phyloP scores from a whole-genome alignment of 2,888 invertebrate genomes.

The Dicyrtomina minuta region DNA sequence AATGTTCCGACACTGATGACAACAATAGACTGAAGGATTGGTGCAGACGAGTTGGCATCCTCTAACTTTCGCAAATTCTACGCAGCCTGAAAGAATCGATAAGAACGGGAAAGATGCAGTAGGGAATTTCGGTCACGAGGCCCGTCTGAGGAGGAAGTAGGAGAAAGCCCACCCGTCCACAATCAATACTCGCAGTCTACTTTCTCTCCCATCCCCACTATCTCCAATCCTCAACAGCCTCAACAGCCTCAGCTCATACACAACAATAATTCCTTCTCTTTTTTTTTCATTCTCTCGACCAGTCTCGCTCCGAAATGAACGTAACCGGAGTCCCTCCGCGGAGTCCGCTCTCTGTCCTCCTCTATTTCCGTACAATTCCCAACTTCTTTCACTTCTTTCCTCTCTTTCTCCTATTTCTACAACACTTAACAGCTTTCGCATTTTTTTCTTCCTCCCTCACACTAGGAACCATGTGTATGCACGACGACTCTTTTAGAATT shows the following conservation, averaged over 20 bases:
- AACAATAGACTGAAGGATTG: constrained; percentile 29
- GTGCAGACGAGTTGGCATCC: constrained; percentile 47
- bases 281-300: background rate
- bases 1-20: constrained; percentile 14
- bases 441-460: constrained; percentile 54
- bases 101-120: constrained; percentile 52
- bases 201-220: constrained; percentile 33
- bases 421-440: constrained; percentile 15
- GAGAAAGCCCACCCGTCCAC: constrained; percentile 35
- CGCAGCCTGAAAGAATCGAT: constrained; percentile 53
- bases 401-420: constrained; percentile 12
- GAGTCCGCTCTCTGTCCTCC: constrained; percentile 36
- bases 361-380: constrained; percentile 33
- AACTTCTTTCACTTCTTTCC: constrained; percentile 16
- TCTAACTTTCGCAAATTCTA: constrained; percentile 49
- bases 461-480: too few relatives aligned
- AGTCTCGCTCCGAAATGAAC: background rate
- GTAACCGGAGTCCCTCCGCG: constrained; percentile 32
- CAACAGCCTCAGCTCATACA: background rate
- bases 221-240: constrained; percentile 20
- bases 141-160: constrained; percentile 32
- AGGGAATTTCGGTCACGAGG: constrained; percentile 52
- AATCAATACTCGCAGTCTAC: constrained; percentile 34
- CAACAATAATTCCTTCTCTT: constrained; percentile 1
- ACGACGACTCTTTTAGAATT: too few relatives aligned